Conservation (phyloP, 2,797 vertebrate genomes). For the Pangasius mekongensis region DNA sequence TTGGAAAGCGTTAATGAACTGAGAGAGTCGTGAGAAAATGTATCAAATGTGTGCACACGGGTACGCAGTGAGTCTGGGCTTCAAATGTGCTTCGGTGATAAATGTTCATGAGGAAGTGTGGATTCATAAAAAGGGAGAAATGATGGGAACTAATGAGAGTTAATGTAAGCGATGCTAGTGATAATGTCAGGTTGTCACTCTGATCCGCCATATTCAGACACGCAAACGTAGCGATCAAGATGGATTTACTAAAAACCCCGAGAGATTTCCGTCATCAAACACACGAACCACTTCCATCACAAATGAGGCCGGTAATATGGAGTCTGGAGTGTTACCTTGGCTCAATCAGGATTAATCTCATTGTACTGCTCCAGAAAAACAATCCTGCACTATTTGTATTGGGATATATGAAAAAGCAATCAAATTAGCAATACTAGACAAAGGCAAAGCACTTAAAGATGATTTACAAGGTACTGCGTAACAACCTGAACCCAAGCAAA, state of each 20-base stretch:
- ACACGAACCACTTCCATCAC: background rate
- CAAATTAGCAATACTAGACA: background rate
- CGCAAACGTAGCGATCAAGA: background rate
- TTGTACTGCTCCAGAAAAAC: background rate
- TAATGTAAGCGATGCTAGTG: background rate
- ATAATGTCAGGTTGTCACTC: background rate
- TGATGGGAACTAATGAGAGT: too few species aligned
- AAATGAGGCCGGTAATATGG: background rate
- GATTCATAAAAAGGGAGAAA: constrained; percentile 32
- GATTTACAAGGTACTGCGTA: background rate
- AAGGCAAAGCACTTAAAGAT: background rate
- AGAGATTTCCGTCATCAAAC: background rate
- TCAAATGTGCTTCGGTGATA: constrained; percentile 39
- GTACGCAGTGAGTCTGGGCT: constrained; percentile 14
- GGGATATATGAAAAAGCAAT: background rate
- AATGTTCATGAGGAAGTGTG: constrained; percentile 51
- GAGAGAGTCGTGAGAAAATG: constrained; percentile 50
- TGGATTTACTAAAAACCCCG: background rate
- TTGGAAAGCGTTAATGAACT: constrained; percentile 58
- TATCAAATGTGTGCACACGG: constrained; percentile 49
- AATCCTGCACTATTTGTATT: background rate
- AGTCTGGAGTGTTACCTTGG: background rate
- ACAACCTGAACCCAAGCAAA: background rate
- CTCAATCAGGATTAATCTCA: background rate
- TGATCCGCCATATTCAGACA: background rate